These are phyloP conservation scores for Rhinolophus sinicus DNA, from an alignment of 2,113 vertebrate genomes.

Conservation along the genomic window DNA sequence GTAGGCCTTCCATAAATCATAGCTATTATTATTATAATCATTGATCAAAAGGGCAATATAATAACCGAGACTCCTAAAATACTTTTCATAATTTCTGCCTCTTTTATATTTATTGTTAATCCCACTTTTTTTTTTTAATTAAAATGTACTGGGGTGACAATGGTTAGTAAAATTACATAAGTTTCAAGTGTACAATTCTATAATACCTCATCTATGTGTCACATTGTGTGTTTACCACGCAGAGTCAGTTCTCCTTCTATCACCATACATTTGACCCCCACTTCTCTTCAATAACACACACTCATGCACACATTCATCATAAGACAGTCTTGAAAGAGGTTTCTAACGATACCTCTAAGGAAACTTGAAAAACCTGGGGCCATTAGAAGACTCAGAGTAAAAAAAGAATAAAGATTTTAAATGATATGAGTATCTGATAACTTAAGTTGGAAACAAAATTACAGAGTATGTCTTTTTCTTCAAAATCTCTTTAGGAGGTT, in stretches of 20 bases:
- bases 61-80: background rate
- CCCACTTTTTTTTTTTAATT: background rate
- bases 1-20: background rate
- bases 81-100: slow-evolving; percentile 10
- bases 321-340: background rate
- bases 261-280: too few species aligned
- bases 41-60: background rate
- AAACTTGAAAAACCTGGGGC: background rate
- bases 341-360: background rate
- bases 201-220: too few species aligned
- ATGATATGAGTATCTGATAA: background rate
- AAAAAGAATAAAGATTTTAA: slow-evolving; percentile 3
- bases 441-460: slow-evolving; percentile 30
- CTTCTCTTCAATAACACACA: background rate
- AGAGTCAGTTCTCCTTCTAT: too few species aligned
- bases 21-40: background rate
- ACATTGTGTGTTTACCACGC: too few species aligned
- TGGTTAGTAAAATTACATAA: too few species aligned
- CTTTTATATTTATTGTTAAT: background rate
- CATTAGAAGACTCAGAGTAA: background rate
- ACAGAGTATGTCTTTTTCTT: background rate
- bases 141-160: too few species aligned
- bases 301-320: background rate
- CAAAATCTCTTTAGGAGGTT: slow-evolving; percentile 25
- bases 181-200: too few species aligned